Evolutionary conservation across 2,797 vertebrate species (phyloP).

Genomic region (Sciaenops ocellatus): DNA sequence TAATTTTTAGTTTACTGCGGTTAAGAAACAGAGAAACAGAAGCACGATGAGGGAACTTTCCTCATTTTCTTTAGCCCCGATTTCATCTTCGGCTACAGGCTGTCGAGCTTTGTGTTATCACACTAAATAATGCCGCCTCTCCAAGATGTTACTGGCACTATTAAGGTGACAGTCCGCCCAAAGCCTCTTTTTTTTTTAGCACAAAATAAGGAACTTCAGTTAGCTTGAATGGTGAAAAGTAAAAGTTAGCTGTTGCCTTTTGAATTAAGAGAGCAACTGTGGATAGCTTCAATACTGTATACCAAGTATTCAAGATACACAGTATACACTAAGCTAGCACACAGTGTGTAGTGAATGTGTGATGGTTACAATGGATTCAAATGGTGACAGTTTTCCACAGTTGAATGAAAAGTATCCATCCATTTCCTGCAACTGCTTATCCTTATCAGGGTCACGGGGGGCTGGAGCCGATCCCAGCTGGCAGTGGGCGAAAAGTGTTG

Average conservation of each 20-base stretch:
- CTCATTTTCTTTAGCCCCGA: conserved; percentile 23
- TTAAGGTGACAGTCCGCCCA: conserved; percentile 12
- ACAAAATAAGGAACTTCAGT: neutral
- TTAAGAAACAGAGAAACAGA: conserved; percentile 74
- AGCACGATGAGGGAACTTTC: conserved; percentile 51
- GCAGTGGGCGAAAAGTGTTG: too few relatives aligned
- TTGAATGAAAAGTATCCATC: too few relatives aligned
- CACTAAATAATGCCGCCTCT: neutral
- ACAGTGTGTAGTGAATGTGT: neutral
- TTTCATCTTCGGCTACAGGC: conserved; percentile 23
- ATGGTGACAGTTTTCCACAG: neutral
- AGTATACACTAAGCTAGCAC: too few relatives aligned
- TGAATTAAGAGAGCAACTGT: neutral
- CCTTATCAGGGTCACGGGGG: too few relatives aligned
- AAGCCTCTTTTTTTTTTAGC: neutral
- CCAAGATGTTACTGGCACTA: conserved; percentile 14
- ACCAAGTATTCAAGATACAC: neutral
- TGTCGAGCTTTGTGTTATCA: neutral
- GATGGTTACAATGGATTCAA: neutral
- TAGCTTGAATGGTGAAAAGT: neutral
- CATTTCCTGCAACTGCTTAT: too few relatives aligned
- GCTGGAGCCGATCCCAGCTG: too few relatives aligned
- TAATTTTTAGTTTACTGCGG: conserved; percentile 45
- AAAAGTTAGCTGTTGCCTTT: neutral
- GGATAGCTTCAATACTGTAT: neutral